phyloP scores from a whole-genome alignment of 2,113 vertebrate genomes.

The Tyto alba region DNA sequence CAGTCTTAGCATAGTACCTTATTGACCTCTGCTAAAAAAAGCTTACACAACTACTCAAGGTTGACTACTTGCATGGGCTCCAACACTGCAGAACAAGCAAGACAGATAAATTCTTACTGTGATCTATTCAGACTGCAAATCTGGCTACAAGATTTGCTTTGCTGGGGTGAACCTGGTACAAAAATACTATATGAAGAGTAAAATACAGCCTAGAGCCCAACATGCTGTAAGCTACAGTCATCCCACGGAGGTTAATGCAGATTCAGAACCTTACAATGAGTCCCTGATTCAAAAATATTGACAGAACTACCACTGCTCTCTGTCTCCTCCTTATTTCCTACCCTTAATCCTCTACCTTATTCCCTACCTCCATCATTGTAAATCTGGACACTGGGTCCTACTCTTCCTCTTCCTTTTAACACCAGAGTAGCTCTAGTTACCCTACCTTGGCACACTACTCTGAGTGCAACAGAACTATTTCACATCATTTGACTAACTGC shows the following conservation, averaged over 20 bases:
- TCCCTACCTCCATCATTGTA: neutral
- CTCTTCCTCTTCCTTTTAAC: neutral
- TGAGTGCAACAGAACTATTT: neutral
- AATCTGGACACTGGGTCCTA: neutral
- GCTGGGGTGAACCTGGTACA: neutral
- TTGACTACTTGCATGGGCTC: neutral
- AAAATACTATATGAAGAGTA: neutral
- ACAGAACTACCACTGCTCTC: neutral
- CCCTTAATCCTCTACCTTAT: neutral
- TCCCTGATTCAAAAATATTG: neutral
- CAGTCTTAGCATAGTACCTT: neutral
- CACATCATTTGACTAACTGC: neutral
- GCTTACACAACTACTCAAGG: neutral
- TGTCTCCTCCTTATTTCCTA: neutral
- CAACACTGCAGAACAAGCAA: neutral
- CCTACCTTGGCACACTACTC: neutral
- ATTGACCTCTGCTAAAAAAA: neutral
- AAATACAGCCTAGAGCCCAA: neutral
- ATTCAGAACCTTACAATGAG: neutral
- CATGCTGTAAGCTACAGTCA: neutral
- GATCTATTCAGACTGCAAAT: neutral
- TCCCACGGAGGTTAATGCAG: neutral
- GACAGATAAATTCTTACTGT: neutral
- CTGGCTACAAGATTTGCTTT: neutral
- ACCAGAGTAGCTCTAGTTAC: neutral